phyloP scores from a whole-genome alignment of 2,113 vertebrate genomes.

The Thinocorus orbignyianus region DNA sequence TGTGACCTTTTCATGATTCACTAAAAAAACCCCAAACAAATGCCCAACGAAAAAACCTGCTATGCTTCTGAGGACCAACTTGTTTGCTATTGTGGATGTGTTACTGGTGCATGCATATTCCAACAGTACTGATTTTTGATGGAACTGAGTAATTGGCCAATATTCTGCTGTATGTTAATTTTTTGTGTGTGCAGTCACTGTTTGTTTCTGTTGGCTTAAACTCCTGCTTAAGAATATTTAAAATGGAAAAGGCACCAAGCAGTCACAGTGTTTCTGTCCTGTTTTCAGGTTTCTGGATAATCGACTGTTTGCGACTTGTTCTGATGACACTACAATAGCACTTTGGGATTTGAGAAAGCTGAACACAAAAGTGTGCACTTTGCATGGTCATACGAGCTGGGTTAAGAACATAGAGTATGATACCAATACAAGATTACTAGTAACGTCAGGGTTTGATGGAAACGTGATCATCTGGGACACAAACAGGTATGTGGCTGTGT shows the following conservation, averaged over 20 bases:
- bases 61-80: background rate
- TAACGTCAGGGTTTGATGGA: conserved; percentile 97
- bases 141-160: rapidly evolving
- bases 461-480: conserved; percentile 99
- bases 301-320: conserved; percentile 96
- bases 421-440: conserved; percentile 93
- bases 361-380: conserved; percentile 92
- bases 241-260: background rate
- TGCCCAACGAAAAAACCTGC: background rate
- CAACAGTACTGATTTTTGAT: background rate
- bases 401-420: conserved; percentile 99
- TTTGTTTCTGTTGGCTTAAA: background rate
- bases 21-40: background rate
- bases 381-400: conserved; percentile 99
- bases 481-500: conserved; percentile 82
- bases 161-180: background rate
- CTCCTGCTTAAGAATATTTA: background rate
- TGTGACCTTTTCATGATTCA: background rate
- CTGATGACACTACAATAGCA: conserved; percentile 97
- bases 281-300: conserved; percentile 93
- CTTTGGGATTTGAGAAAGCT: conserved; percentile 96
- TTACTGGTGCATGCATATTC: background rate
- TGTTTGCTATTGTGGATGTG: rapidly evolving
- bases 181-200: background rate
- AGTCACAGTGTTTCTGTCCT: background rate